These are phyloP conservation scores for Holotrichia oblita DNA, from an alignment of 1,140 invertebrate species.

Conservation along the genomic window DNA sequence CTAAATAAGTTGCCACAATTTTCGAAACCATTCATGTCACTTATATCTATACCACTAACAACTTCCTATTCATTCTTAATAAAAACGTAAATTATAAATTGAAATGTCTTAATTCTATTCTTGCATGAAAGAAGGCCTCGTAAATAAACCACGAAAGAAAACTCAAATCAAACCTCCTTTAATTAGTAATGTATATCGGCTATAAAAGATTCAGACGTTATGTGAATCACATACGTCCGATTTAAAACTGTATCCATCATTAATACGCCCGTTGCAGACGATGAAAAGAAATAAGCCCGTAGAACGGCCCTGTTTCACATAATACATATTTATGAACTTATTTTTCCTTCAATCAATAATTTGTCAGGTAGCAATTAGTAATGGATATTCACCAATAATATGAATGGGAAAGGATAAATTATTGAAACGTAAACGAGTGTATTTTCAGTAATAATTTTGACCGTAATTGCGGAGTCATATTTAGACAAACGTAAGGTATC, in stretches of 20 bases:
- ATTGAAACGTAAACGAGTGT: constrained; percentile 17
- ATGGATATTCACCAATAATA: constrained; percentile 7
- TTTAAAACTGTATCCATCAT: constrained; percentile 13
- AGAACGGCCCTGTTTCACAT: constrained; percentile 20
- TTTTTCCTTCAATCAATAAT: constrained; percentile 27
- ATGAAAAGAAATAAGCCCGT: constrained; percentile 12
- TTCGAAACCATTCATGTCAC: neutral
- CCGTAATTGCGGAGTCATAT: neutral
- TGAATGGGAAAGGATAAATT: constrained; percentile 26
- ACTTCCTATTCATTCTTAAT: neutral
- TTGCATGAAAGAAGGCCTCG: constrained; percentile 9
- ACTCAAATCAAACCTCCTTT: constrained; percentile 29
- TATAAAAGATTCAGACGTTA: constrained; percentile 26
- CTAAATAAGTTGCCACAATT: neutral
- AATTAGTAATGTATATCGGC: neutral
- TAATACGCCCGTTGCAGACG: neutral
- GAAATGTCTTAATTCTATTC: constrained; percentile 15
- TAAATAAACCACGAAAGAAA: constrained; percentile 16
- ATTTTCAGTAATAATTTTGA: constrained; percentile 26
- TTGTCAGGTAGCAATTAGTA: constrained; percentile 35
- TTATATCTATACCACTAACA: neutral
- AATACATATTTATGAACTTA: constrained; percentile 23
- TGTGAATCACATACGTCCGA: constrained; percentile 34
- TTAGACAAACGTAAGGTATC: neutral
- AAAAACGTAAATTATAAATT: constrained; percentile 2